Evolutionary conservation across 1,140 invertebrate genomes (phyloP).

Genomic region (Sycophila sp.): DNA sequence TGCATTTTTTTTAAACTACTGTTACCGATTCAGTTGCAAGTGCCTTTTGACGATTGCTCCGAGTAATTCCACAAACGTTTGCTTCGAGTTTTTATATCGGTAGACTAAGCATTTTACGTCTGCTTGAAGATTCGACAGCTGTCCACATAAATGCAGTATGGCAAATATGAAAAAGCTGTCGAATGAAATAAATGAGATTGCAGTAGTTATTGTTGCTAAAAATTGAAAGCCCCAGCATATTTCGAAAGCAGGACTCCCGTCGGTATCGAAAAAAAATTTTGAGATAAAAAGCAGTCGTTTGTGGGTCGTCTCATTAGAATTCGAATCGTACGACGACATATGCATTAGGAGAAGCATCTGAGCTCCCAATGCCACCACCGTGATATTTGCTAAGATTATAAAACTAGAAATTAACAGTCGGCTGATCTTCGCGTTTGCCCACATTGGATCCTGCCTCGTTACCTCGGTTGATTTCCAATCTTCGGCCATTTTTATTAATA

Average conservation of each 20-base stretch:
- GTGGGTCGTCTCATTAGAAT: no score
- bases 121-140: not conserved
- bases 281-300: no score
- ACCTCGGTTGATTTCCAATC: not conserved
- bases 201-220: not conserved
- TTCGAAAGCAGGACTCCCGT: not conserved
- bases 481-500: not conserved
- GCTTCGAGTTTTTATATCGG: not conserved
- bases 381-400: not conserved
- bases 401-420: no score
- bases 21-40: not conserved
- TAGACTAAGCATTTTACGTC: not conserved
- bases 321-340: no score
- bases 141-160: constrained; percentile 1
- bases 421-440: not conserved
- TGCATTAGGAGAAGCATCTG: not conserved
- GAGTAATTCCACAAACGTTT: not conserved
- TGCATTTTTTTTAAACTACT: no score
- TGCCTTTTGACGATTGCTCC: not conserved
- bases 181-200: not conserved
- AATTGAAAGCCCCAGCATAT: not conserved
- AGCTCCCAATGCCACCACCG: not conserved
- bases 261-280: not conserved
- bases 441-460: not conserved
- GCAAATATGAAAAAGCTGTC: constrained; percentile 12